Base-by-base conservation (phyloP, 1,140 invertebrate genomes). In the Atta texana region DNA sequence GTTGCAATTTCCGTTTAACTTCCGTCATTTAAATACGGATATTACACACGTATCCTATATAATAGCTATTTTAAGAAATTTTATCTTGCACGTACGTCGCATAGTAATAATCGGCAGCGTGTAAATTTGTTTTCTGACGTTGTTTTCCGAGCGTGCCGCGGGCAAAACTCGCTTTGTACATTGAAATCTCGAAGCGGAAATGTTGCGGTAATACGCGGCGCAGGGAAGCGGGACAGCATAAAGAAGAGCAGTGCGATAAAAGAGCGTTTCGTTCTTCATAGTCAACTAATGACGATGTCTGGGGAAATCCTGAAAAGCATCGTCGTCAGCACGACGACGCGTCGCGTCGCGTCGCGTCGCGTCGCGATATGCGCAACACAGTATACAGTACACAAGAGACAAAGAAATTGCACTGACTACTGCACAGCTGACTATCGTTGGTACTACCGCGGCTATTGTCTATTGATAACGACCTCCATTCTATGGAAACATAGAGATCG, bases 391-490 rank as follows among this genome's bases (percentile, higher is more conserved):
- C 76, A 84, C 69, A 84, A 84, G 39, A 49, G 55, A 82, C 84
- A 86, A 89, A 89, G 88, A 86, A 88, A 88, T 75, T 59, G 34
- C 80, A 34, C 80, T 53, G 75, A 31, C 57, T n/a, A 14, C 16
- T 34, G n/a, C 21, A 10, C 64, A 44, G 21, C 61, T 34, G 77
- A 31, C 39, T 34, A 28, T 16, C 75, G 74, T 39, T 14, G 64
- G 53, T 53, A 24, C 57, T 21, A 39, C 66, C 44, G 24, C 28
- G 59, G 24, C 16, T 53, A 87, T 90, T 89, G 85, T 90, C 76
- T 66, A 72, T 80, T 64, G 88, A 90, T 89, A 78, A 90, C 66
- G 78, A 90, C 64, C 71, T 31, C 44, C 78, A 61, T 53, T 74
- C 72, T 78, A 14, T 44, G 68, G 59, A 74, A 61, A 87, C 85